These are phyloP conservation scores for Rugalucina vietnamica DNA, from an alignment of 2,888 invertebrate genomes.

Conservation along the genomic window DNA sequence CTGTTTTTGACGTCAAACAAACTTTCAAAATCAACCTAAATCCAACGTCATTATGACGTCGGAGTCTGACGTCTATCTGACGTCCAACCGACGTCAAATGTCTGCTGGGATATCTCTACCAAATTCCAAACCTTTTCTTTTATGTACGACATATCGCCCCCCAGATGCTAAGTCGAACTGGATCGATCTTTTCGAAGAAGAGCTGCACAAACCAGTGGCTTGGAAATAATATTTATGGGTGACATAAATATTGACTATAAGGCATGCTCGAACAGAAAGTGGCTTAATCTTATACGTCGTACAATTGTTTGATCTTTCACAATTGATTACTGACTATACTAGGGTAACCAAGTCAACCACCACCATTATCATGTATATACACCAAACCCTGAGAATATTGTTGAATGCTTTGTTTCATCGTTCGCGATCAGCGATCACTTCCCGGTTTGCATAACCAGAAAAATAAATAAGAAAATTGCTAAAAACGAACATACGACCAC, in stretches of 20 bases:
- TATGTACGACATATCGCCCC: constrained; percentile 11
- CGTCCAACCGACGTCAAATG: too few species aligned
- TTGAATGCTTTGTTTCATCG: background rate
- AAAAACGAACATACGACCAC: background rate
- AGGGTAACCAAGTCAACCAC: background rate
- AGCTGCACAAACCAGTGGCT: background rate
- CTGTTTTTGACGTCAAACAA: too few species aligned
- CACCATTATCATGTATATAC: background rate
- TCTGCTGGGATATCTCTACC: background rate
- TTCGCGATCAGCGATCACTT: background rate
- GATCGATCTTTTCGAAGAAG: constrained; percentile 1
- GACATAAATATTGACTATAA: constrained; percentile 3
- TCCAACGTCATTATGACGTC: too few species aligned
- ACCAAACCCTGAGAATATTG: background rate
- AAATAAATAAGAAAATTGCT: background rate
- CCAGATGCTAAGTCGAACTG: background rate
- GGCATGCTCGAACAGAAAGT: background rate
- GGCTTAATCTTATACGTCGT: background rate
- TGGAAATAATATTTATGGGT: constrained; percentile 1
- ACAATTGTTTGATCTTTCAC: constrained; percentile 5
- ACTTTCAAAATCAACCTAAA: too few species aligned
- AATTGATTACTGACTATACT: background rate
- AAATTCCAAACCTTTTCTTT: constrained; percentile 9
- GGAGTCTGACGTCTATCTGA: too few species aligned
- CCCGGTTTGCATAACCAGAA: background rate